Conservation (phyloP, 2,888 invertebrate genomes). For the Drosophila atripex region DNA sequence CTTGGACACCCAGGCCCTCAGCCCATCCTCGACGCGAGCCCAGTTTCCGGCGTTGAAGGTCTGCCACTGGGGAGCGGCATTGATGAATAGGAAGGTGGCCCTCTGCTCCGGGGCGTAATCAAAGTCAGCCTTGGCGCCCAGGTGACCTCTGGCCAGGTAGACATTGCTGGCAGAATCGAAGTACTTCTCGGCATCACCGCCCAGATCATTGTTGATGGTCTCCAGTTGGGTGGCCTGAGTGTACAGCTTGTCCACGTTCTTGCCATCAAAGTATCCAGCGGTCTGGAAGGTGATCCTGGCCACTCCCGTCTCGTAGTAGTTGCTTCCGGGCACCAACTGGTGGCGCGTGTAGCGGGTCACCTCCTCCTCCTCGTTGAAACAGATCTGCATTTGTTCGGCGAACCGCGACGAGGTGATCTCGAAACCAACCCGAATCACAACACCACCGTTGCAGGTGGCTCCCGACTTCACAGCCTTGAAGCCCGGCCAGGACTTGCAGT, state of each 20-base stretch:
- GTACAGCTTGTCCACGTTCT: conserved; percentile 82
- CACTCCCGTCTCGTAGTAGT: conserved; percentile 83
- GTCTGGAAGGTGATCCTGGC: conserved; percentile 82
- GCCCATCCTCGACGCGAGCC: conserved; percentile 85
- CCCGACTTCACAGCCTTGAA: conserved; percentile 77
- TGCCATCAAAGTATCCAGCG: conserved; percentile 80
- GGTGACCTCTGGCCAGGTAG: conserved; percentile 85
- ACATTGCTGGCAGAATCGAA: conserved; percentile 63
- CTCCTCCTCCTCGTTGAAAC: conserved; percentile 83
- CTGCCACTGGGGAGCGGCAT: conserved; percentile 86
- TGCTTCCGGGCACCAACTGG: conserved; percentile 82
- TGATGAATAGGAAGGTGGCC: conserved; percentile 86
- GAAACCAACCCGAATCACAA: conserved; percentile 83
- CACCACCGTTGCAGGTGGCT: conserved; percentile 77
- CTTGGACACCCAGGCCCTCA: conserved; percentile 80
- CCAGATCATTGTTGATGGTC: conserved; percentile 81
- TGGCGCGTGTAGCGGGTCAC: conserved; percentile 83
- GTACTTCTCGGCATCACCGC: conserved; percentile 68
- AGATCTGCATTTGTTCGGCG: conserved; percentile 82
- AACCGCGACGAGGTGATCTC: conserved; percentile 76
- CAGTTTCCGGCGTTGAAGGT: conserved; percentile 87
- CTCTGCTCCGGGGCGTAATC: conserved; percentile 85
- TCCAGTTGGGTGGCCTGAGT: conserved; percentile 79
- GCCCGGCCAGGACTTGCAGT: conserved; percentile 80
- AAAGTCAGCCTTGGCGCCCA: conserved; percentile 85